phyloP scores from a whole-genome alignment of 2,888 invertebrate genomes.

The Eilema caniola region DNA sequence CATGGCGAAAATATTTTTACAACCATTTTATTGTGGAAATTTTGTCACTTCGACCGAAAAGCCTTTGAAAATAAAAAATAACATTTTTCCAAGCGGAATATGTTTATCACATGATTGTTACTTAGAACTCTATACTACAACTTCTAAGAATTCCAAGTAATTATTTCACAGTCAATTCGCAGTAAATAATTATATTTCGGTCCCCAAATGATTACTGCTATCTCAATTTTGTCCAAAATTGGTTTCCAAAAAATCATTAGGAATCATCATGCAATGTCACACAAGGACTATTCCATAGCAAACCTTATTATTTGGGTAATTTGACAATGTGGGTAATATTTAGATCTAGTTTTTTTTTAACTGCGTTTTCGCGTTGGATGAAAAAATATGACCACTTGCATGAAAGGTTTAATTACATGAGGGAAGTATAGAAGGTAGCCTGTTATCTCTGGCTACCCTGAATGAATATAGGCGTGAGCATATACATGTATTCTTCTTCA shows the following conservation, averaged over 20 bases:
- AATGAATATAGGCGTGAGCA: too few relatives aligned
- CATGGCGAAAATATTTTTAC: too few relatives aligned
- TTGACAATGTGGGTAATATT: not conserved
- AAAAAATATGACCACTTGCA: too few relatives aligned
- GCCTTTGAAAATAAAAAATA: too few relatives aligned
- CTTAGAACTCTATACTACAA: not conserved
- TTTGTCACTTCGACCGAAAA: too few relatives aligned
- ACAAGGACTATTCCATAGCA: constrained; percentile 11
- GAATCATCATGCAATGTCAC: constrained; percentile 36
- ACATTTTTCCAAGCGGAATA: not conserved
- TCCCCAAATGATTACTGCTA: constrained; percentile 17
- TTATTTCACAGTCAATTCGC: constrained; percentile 13
- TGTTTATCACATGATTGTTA: not conserved
- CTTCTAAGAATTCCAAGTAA: not conserved
- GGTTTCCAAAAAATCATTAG: constrained; percentile 17
- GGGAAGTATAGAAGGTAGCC: too few relatives aligned
- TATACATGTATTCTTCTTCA: too few relatives aligned
- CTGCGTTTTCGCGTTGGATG: too few relatives aligned
- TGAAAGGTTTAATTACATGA: too few relatives aligned
- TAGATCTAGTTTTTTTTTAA: too few relatives aligned
- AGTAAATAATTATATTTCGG: constrained; percentile 8
- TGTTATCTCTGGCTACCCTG: too few relatives aligned
- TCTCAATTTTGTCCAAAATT: constrained; percentile 28
- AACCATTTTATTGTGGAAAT: too few relatives aligned
- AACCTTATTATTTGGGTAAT: not conserved